phyloP scores from a whole-genome alignment of 2,113 vertebrate species.

The Mormyrus lacerda region DNA sequence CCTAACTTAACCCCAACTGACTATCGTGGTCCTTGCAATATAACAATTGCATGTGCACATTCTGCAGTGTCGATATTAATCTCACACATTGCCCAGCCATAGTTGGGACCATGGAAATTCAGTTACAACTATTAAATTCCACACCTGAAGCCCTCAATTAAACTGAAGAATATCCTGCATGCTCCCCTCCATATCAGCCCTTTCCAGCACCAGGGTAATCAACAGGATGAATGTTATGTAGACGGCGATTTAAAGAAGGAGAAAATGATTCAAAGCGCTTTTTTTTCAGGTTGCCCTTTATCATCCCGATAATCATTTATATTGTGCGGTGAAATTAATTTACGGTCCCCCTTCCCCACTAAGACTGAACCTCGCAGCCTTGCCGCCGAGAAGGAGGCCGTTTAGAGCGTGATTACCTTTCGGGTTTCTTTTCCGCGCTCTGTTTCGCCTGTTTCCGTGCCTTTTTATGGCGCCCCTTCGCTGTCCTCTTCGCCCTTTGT shows the following conservation, averaged over 20 bases:
- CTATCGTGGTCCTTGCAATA: not conserved
- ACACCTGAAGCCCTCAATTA: not conserved
- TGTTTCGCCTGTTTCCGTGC: not conserved
- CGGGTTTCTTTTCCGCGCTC: not conserved
- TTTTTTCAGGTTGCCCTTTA: not conserved
- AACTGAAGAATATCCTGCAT: not conserved
- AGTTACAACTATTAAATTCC: not conserved
- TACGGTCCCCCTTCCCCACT: not conserved
- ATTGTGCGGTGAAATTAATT: constrained; percentile 4
- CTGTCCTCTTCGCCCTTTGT: not conserved
- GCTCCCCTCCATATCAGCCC: not conserved
- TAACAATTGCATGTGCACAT: not conserved
- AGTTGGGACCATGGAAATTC: not conserved
- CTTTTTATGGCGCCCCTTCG: not conserved
- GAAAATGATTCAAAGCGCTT: constrained; percentile 6
- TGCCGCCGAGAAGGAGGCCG: not conserved
- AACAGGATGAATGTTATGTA: not conserved
- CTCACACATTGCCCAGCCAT: not conserved
- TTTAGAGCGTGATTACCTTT: not conserved
- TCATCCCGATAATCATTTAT: constrained; percentile 9
- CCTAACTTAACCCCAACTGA: not conserved
- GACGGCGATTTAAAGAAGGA: not conserved
- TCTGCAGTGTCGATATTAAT: not conserved
- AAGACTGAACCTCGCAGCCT: not conserved
- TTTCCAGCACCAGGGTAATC: not conserved